Base-by-base conservation (phyloP, 2,113 vertebrate species). In the Lathamus discolor region DNA sequence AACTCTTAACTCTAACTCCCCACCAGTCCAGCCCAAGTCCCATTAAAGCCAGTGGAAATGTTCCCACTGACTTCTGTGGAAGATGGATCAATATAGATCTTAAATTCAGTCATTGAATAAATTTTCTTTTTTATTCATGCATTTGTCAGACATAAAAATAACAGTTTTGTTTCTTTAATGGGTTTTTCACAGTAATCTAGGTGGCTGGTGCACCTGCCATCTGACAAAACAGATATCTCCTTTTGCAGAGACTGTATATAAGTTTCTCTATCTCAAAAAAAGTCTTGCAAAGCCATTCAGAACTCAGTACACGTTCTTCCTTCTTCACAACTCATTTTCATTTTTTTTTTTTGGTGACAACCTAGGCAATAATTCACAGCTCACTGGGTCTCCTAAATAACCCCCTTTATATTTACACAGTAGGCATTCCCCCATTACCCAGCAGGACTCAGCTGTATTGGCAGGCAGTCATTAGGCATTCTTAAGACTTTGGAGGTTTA, bases 331-430 rank as follows among this genome's bases (percentile, higher is more conserved):
- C 35, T 91, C 57, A 93, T 96, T 97, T 96, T 94, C 57, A 86
- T 95, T 92, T 88, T 46, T 69, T 85, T 44, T 48, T 88, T 88
- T 82, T 91, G 37, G 61, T 97, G 95, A 96, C 92, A 98, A 90
- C 92, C 61, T 92, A 95, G 90, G 82, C 73, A 96, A 92, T 96
- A 97, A 97, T 96, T 97, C 86, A 93, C 95, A 95, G 94, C 85
- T 97, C 93, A 88, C 86, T 96, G 89, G 95, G 89, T 95, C 92
- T 97, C 96, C 86, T 96, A 97, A 97, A 97, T 95, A 95, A 93
- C 93, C 96, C 79, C 92, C 85, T 97, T 98, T 96, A 88, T 93
- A 96, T 95, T 95, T 96, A 94, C 92, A 90, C 81, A 61, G 83
- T 93, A 95, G 95, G 92, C 90, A 96, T 96, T 92, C 84, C 95